phyloP scores from a whole-genome alignment of 2,888 invertebrate genomes.

The Tridacna crocea region DNA sequence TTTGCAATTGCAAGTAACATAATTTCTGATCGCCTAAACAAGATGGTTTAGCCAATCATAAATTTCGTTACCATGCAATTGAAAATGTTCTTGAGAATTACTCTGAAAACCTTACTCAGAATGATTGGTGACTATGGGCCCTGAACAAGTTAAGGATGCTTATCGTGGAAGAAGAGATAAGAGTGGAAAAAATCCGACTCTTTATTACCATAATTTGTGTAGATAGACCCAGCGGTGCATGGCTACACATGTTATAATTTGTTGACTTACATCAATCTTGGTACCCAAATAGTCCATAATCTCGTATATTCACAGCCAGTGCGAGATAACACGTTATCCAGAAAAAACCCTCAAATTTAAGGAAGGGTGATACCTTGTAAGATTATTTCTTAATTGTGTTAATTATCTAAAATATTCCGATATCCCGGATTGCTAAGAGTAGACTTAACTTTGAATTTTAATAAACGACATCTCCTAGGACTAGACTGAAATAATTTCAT shows the following conservation, averaged over 20 bases:
- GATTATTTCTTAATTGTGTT: conserved; percentile 41
- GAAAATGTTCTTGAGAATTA: too few species aligned
- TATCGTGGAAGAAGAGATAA: background rate
- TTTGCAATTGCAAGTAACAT: too few species aligned
- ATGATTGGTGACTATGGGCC: too few species aligned
- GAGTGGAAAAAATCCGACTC: background rate
- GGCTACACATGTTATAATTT: conserved; percentile 49
- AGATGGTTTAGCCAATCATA: too few species aligned
- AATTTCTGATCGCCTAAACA: too few species aligned
- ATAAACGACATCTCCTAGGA: too few species aligned
- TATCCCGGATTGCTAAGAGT: background rate
- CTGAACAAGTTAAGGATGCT: too few species aligned
- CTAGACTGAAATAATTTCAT: too few species aligned
- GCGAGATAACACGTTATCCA: conserved; percentile 37
- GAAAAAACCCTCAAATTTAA: conserved; percentile 15
- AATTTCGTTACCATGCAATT: too few species aligned
- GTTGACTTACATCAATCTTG: conserved; percentile 45
- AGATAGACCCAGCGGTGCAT: conserved; percentile 1
- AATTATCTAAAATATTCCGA: conserved; percentile 17
- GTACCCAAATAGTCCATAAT: conserved; percentile 38
- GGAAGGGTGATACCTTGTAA: background rate
- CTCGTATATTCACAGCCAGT: conserved; percentile 31
- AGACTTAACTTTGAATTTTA: too few species aligned
- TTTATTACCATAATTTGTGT: background rate
- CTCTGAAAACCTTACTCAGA: too few species aligned